These are phyloP conservation scores for Pavo muticus DNA, from an alignment of 2,113 vertebrate genomes.

Conservation along the genomic window DNA sequence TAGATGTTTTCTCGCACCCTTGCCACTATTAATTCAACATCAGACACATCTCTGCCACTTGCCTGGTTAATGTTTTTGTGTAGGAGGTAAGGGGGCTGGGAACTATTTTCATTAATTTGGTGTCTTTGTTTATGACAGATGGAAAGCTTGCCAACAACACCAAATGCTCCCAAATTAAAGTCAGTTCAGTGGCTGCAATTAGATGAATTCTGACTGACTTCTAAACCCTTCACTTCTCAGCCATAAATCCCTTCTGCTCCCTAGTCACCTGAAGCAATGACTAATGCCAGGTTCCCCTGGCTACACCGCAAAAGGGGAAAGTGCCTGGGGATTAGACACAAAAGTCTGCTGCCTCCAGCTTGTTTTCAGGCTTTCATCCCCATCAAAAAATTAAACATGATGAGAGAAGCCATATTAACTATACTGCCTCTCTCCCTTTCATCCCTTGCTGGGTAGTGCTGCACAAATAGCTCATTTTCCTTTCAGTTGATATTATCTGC, in stretches of 20 bases:
- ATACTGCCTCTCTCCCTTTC: not conserved
- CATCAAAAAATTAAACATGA: constrained; percentile 4
- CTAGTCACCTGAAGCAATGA: not conserved
- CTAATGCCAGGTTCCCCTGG: constrained; percentile 12
- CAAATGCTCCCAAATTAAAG: constrained; percentile 21
- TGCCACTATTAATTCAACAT: constrained; percentile 4
- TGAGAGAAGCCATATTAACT: constrained; percentile 10
- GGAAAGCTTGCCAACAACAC: constrained; percentile 33
- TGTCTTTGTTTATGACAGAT: constrained; percentile 11
- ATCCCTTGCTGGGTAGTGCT: not conserved
- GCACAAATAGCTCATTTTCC: not conserved
- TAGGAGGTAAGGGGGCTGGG: not conserved
- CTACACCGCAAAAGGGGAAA: not conserved
- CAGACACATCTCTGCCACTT: not conserved
- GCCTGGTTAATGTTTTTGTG: not conserved
- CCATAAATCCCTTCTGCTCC: constrained; percentile 23
- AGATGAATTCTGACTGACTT: not conserved
- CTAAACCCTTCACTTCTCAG: not conserved
- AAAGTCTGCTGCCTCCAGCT: constrained; percentile 10
- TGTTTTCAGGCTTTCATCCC: constrained; percentile 15
- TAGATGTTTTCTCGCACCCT: not conserved
- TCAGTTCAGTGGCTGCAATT: not conserved
- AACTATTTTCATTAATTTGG: not conserved
- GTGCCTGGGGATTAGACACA: not conserved
- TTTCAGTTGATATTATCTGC: constrained; percentile 5